Conservation (phyloP, 2,797 vertebrate species). For the Phrynocephalus vlangalii region DNA sequence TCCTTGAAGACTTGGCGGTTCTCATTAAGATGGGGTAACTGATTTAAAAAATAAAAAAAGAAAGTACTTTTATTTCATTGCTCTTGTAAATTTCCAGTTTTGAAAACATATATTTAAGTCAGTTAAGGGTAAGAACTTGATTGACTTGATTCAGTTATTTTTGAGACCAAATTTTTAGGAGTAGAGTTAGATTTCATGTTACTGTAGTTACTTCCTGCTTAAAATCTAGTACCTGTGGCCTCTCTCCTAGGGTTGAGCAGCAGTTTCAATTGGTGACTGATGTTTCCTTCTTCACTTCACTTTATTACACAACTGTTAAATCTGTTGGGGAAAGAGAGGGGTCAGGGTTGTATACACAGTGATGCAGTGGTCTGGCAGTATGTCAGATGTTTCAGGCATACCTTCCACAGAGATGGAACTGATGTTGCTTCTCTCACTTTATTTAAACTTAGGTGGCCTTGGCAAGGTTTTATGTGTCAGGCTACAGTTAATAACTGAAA, state of each 20-base stretch:
- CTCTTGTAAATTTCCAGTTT: background rate
- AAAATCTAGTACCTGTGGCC: background rate
- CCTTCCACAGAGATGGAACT: background rate
- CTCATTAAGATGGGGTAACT: background rate
- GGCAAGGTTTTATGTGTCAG: background rate
- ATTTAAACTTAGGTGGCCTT: background rate
- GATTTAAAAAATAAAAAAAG: background rate
- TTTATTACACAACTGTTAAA: conserved; percentile 5
- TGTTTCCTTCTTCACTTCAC: background rate
- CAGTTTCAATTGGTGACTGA: background rate
- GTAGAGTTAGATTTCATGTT: background rate
- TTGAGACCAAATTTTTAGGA: background rate
- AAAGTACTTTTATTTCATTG: background rate
- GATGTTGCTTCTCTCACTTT: conserved; percentile 25
- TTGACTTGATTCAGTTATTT: background rate
- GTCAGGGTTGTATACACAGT: background rate
- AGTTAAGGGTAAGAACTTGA: background rate
- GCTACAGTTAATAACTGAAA: conserved; percentile 39
- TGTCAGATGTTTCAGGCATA: conserved; percentile 11
- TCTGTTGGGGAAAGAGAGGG: background rate
- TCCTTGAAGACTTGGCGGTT: background rate
- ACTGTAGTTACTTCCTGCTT: background rate
- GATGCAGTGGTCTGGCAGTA: background rate
- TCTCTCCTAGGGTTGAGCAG: background rate
- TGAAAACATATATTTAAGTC: background rate